Base-by-base conservation (phyloP, 2,113 vertebrate genomes). In the Grallaria varia region DNA sequence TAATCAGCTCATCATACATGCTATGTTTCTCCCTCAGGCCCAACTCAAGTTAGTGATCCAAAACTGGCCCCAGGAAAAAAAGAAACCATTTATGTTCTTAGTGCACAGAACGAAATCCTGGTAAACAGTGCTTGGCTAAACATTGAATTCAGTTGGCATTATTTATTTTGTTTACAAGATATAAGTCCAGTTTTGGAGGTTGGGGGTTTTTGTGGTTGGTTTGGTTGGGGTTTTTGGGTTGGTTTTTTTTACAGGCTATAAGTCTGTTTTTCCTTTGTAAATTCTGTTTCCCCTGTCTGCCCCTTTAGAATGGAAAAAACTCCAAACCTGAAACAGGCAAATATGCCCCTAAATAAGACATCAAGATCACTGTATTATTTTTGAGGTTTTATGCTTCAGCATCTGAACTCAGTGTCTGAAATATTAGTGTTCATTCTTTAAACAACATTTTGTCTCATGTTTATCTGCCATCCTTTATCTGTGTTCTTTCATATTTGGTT, bases 1-100 rank as follows among this genome's bases (percentile, higher is more conserved):
- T 98, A 98, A 98, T 97, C 97, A 98, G 97, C 97, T 97, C 98
- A 97, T 98, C 97, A 97, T 97, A 97, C 96, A 96, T 33, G 84
- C 96, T 97, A 95, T 69, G 96, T 94, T 97, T 98, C 94, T 98
- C 97, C 97, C 97, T 95, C 72, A 96, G 97, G 97, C 93, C 94
- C 91, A 93, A 95, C 93, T 97, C 93, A 95, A 97, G 95, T 95
- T 97, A 98, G 85, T 97, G 97, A 98, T 98, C 96, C 92, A 96
- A 97, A 98, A 97, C 96, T 97, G 97, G 94, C 97, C 97, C 95
- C 52, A 5, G 97, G 96, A 97, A 96, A 97, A 96, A 97, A 97
- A 96, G 79, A 96, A 97, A 96, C 81, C 90, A 86, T 98, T 98
- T 97, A 95, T 95, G 95, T 84, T 97, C 74, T 73, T 87, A 96